A percentile compares a stretch with the other conserved stretches of the same genome.
Conservation (phyloP, 2,888 invertebrate species). For the Lycia hirtaria region DNA sequence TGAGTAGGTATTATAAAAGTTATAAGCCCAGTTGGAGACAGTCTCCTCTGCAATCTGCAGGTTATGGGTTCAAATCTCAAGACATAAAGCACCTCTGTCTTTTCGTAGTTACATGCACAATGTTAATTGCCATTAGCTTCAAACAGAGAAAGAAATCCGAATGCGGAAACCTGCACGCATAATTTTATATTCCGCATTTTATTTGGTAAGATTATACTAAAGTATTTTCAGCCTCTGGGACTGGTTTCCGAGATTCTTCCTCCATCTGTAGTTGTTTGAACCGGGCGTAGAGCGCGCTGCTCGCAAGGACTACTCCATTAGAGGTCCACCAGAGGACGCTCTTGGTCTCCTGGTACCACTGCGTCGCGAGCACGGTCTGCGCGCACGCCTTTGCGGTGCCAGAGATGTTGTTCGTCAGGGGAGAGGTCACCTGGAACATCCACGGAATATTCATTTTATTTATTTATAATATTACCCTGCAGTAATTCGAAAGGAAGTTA, state of each 20-base stretch:
- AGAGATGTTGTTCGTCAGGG: slow-evolving; percentile 98
- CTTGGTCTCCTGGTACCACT: slow-evolving; percentile 93
- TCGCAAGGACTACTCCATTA: slow-evolving; percentile 94
- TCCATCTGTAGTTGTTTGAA: slow-evolving; percentile 96
- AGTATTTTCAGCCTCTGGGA: slow-evolving; percentile 64
- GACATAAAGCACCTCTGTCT: no score
- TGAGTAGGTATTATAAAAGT: no score
- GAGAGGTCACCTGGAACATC: slow-evolving; percentile 95
- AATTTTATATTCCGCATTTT: no score
- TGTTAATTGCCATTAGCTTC: no score
- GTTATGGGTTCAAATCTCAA: no score
- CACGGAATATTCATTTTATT: no score
- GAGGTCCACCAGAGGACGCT: slow-evolving; percentile 97
- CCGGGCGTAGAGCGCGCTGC: slow-evolving; percentile 95
- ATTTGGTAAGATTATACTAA: slow-evolving; percentile 75
- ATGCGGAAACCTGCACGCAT: no score
- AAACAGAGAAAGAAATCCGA: no score
- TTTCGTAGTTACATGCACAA: no score
- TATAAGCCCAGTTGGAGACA: no score
- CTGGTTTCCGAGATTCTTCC: slow-evolving; percentile 59
- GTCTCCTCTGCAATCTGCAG: no score
- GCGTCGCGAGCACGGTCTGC: slow-evolving; percentile 98
- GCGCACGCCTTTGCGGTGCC: slow-evolving; percentile 99
- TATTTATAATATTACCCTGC: background rate
- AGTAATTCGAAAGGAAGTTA: no score